Evolutionary conservation across 2,888 invertebrate genomes (phyloP), one percentile per base, ranked within the genome.

Genomic region (Candidula unifasciata): DNA sequence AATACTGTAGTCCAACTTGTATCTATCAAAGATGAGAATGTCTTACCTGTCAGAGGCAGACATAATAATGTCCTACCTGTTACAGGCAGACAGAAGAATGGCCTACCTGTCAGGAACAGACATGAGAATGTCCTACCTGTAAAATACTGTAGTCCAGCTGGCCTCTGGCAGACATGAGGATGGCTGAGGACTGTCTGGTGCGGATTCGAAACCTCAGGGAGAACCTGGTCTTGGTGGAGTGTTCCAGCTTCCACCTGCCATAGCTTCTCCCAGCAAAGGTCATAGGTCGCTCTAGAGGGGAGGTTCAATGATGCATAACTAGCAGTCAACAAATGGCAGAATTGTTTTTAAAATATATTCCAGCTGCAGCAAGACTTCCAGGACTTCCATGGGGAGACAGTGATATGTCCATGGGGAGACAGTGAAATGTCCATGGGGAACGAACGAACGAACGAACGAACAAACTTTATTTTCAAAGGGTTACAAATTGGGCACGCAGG

Each of bases 61-160:
- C n/a, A n/a, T n/a, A n/a, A n/a, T n/a, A n/a, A n/a, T n/a, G n/a
- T n/a, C 44, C 44, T 44, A 44, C 44, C 13, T 44, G 6, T 44
- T 10, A 44, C 6, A 44, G 6, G 44, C 44, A 10, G 44, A 54
- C 10, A 54, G 10, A 54, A 18, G 5, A 21, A 60, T 57, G 52
- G 35, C 82, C 89, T 91, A 96, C 96, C 95, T 98, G 8, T n/a
- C 21, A 60, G n/a, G 5, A 60, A 60, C 10, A 54, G 13, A 54
- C 10, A 54, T 54, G 18, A 18, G 5, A 21, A 60, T 57, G 52
- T 54, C 82, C 89, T 91, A 96, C 96, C 95, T 98, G 98, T 84
- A 99, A 94, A 88, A 97, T 96, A 90, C 97, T 97, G 94, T 97
- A 97, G 93, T 99, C 98, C 73, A 97, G 95, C 91, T 96, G 96